These are phyloP conservation scores for Urocolius indicus DNA, from an alignment of 2,113 vertebrate genomes.

Conservation along the genomic window DNA sequence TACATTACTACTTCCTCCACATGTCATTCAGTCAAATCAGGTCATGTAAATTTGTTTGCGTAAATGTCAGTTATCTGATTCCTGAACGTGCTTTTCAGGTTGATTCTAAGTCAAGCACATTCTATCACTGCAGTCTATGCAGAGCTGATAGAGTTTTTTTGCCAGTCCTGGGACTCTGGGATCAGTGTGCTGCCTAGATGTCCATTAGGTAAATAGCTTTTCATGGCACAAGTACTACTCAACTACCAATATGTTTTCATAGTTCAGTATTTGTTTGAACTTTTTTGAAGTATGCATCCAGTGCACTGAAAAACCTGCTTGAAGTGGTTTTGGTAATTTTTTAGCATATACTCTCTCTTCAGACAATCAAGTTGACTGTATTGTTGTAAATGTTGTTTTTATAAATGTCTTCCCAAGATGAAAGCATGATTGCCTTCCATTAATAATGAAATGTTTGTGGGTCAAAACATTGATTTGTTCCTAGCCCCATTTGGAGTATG, in stretches of 20 bases:
- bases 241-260: not conserved
- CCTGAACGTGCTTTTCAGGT: not conserved
- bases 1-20: not conserved
- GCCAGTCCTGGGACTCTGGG: not conserved
- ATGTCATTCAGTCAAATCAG: not conserved
- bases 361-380: not conserved
- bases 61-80: not conserved
- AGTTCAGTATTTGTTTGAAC: not conserved
- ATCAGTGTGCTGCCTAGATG: not conserved
- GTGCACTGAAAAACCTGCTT: not conserved
- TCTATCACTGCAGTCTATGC: not conserved
- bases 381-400: not conserved
- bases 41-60: rapidly evolving
- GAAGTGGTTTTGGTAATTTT: not conserved
- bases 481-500: not conserved
- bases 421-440: not conserved
- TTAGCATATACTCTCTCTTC: not conserved
- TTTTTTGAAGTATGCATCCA: not conserved
- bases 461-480: not conserved
- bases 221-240: not conserved
- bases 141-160: not conserved
- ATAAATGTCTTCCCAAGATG: not conserved
- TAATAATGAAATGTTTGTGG: not conserved
- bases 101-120: not conserved
- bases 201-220: not conserved